These are phyloP conservation scores for Megaceryle torquata DNA, from an alignment of 2,113 vertebrate species.

Conservation along the genomic window DNA sequence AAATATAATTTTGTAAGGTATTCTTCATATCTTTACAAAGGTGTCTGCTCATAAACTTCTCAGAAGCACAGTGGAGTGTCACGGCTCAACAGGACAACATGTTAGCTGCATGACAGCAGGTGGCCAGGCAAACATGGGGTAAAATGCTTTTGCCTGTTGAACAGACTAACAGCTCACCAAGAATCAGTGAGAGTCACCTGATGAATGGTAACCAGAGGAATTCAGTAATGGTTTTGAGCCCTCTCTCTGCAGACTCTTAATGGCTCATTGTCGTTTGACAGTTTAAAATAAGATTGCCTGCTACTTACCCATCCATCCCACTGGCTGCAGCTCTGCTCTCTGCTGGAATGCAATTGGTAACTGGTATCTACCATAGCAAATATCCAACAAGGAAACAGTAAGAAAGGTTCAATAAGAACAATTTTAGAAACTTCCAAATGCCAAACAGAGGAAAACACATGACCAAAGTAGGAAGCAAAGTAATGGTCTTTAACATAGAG, in stretches of 20 bases:
- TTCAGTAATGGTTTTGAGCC: neutral
- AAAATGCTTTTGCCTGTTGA: neutral
- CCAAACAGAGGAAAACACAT: neutral
- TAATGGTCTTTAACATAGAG: neutral
- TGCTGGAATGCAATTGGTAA: neutral
- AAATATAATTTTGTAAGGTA: neutral
- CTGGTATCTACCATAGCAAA: neutral
- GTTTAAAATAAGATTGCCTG: neutral
- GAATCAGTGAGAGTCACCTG: neutral
- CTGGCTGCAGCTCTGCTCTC: neutral
- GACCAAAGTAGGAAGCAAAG: neutral
- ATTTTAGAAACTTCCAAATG: neutral
- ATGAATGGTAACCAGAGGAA: neutral
- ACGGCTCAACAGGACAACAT: fast-evolving
- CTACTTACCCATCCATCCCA: neutral
- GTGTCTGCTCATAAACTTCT: neutral
- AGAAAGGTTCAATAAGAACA: neutral
- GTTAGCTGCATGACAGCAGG: neutral
- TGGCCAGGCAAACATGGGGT: neutral
- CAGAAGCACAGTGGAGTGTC: fast-evolving
- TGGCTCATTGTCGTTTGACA: neutral
- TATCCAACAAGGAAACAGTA: neutral
- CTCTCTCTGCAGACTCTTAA: neutral
- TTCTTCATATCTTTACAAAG: fast-evolving
- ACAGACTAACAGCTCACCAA: neutral